Evolutionary conservation across 2,888 invertebrate genomes (phyloP).

Genomic region (Rapana venosa): DNA sequence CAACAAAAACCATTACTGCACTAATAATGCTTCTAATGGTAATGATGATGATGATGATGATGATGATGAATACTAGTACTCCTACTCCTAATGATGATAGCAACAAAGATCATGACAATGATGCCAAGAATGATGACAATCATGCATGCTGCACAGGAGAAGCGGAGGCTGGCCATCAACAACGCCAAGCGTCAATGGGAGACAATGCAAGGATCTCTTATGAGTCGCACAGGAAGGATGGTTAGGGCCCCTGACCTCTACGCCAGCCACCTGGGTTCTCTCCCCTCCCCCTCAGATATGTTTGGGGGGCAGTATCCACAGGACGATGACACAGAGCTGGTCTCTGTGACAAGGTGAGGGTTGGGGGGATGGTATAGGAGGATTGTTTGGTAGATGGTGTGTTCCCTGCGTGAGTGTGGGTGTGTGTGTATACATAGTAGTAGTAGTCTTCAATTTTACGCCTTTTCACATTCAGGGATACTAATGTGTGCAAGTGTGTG

Average conservation of each 20-base stretch:
- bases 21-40: no score
- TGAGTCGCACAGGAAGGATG: constrained; percentile 64
- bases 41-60: no score
- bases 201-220: constrained; percentile 74
- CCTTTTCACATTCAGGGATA: no score
- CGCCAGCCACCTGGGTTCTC: constrained; percentile 74
- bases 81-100: no score
- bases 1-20: no score
- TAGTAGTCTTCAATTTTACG: no score
- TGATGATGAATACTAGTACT: no score
- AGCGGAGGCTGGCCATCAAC: constrained; percentile 75
- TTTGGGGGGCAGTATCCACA: constrained; percentile 44
- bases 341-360: constrained; percentile 66
- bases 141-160: constrained; percentile 66
- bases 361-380: neutral
- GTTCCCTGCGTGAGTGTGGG: neutral
- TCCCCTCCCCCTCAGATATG: constrained; percentile 60
- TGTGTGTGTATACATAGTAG: no score
- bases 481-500: no score
- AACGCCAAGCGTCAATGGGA: constrained; percentile 78
- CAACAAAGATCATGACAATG: no score
- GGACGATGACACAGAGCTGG: constrained; percentile 62
- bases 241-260: constrained; percentile 69
- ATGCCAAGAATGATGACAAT: no score
- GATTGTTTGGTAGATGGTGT: neutral